Conservation (phyloP, 2,888 invertebrate genomes). For the Coremacera marginata region DNA sequence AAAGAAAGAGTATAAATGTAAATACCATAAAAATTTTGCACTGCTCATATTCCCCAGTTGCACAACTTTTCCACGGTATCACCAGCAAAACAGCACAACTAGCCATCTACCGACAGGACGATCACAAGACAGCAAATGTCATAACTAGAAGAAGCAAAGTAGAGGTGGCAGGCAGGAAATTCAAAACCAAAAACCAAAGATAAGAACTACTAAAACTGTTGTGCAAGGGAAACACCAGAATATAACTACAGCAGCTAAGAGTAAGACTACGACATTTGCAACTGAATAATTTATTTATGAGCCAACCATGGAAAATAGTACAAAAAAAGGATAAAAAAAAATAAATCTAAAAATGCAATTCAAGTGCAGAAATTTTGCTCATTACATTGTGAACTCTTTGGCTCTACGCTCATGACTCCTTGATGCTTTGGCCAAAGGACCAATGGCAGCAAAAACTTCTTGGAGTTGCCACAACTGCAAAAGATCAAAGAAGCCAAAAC, state of each 20-base stretch:
- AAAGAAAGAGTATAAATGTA: too few species aligned
- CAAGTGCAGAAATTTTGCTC: slow-evolving; percentile 11
- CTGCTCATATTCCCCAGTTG: too few species aligned
- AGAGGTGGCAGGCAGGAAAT: not conserved
- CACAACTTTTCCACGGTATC: too few species aligned
- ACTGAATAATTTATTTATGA: slow-evolving; percentile 45
- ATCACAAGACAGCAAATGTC: too few species aligned
- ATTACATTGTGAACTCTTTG: slow-evolving; percentile 22
- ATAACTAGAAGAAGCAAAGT: too few species aligned
- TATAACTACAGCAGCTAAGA: not conserved
- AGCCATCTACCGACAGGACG: too few species aligned
- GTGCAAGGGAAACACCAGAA: not conserved
- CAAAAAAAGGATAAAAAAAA: not conserved
- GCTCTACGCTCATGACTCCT: not conserved
- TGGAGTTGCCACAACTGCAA: slow-evolving; percentile 8
- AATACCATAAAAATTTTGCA: too few species aligned
- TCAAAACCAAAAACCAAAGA: slow-evolving; percentile 4
- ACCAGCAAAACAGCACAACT: too few species aligned
- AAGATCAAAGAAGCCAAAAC: slow-evolving; percentile 8
- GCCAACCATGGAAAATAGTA: not conserved
- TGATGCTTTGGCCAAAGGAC: not conserved
- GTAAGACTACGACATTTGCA: slow-evolving; percentile 24
- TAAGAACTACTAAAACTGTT: slow-evolving; percentile 14
- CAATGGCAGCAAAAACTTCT: not conserved
- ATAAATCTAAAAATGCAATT: not conserved